Conservation (phyloP, 2,797 vertebrate genomes). For the Percopsis omiscomaycus region DNA sequence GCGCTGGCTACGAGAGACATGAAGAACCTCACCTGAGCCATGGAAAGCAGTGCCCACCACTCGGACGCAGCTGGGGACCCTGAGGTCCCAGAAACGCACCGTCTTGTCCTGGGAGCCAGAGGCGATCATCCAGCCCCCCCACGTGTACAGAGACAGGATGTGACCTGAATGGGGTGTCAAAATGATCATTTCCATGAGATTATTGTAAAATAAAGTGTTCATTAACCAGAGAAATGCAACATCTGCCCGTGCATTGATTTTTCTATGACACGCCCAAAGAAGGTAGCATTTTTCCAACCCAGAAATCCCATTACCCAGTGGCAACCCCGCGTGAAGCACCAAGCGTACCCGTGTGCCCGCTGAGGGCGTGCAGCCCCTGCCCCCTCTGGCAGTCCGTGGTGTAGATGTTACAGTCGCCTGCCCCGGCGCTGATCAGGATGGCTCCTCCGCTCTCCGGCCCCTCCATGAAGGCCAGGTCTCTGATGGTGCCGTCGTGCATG, state of each 20-base stretch:
- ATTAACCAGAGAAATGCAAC: too few relatives aligned
- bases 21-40: conserved; percentile 83
- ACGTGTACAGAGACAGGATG: conserved; percentile 96
- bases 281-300: too few relatives aligned
- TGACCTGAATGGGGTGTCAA: conserved; percentile 79
- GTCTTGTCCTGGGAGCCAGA: conserved; percentile 98
- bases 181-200: neutral
- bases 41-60: conserved; percentile 95
- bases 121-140: conserved; percentile 98
- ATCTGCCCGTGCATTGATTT: too few relatives aligned
- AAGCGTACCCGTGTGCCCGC: conserved; percentile 90
- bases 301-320: too few relatives aligned
- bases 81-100: conserved; percentile 96
- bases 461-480: conserved; percentile 98
- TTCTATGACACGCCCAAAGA: too few relatives aligned
- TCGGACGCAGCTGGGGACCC: conserved; percentile 95
- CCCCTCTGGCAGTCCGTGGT: conserved; percentile 97
- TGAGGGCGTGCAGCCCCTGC: conserved; percentile 95
- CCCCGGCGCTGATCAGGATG: conserved; percentile 96
- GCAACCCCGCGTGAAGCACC: neutral
- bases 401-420: conserved; percentile 98
- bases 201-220: too few relatives aligned
- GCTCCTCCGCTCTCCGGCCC: conserved; percentile 95
- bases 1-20: too few relatives aligned
- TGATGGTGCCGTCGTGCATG: conserved; percentile 98